These are phyloP conservation scores for Leptinotarsa haldemani DNA, from an alignment of 2,888 invertebrate genomes.

Conservation along the genomic window DNA sequence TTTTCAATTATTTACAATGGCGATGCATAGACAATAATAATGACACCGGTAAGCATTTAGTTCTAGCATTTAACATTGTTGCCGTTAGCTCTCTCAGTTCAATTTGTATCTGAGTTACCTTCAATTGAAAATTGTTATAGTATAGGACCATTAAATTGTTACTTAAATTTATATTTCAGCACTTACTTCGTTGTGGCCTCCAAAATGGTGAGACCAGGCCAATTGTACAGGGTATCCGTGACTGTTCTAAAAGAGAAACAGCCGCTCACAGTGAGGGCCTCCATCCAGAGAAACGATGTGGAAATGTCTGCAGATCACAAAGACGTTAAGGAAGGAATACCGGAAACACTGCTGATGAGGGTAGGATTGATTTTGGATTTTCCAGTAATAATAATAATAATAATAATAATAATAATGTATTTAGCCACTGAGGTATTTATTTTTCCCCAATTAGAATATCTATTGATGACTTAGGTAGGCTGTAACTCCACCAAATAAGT, in stretches of 20 bases:
- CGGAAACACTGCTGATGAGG: constrained; percentile 90
- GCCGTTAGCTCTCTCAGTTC: too few relatives aligned
- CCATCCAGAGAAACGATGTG: constrained; percentile 90
- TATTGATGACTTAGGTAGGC: too few relatives aligned
- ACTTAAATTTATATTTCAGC: constrained; percentile 67
- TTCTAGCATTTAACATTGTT: too few relatives aligned
- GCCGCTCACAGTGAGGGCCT: constrained; percentile 86
- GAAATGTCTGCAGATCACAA: constrained; percentile 87
- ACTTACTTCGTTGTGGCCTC: constrained; percentile 95
- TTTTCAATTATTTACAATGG: too few relatives aligned
- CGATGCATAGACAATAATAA: too few relatives aligned
- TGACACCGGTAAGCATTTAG: too few relatives aligned
- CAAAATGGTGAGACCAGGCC: constrained; percentile 89
- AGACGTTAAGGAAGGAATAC: constrained; percentile 86
- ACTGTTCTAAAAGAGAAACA: constrained; percentile 83
- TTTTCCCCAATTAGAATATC: not conserved
- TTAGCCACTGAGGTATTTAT: too few relatives aligned
- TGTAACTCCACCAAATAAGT: too few relatives aligned
- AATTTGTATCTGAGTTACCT: too few relatives aligned
- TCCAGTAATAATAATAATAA: too few relatives aligned
- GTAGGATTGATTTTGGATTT: constrained; percentile 66
- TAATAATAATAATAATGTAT: too few relatives aligned
- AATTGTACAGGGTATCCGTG: constrained; percentile 89
- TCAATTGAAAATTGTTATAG: too few relatives aligned
- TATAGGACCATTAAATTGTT: not conserved